Conservation (phyloP, 2,797 vertebrate genomes). For the Sebastiscus albofasciatus region DNA sequence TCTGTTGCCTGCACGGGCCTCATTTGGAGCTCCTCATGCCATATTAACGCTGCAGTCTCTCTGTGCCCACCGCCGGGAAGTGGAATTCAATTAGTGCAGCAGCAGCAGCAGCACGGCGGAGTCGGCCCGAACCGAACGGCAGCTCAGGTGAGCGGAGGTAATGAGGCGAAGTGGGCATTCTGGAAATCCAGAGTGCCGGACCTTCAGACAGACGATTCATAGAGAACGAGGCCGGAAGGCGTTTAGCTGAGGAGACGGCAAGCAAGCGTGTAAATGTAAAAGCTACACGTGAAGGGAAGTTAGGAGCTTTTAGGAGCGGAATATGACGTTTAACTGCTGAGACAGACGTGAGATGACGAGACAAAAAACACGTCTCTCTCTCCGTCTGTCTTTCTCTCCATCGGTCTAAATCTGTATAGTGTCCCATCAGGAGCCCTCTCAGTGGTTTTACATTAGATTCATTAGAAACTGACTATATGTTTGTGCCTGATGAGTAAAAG, state of each 20-base stretch:
- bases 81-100: slow-evolving; percentile 66
- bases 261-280: not conserved
- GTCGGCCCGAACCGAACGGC: slow-evolving; percentile 29
- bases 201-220: not conserved
- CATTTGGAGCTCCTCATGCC: slow-evolving; percentile 15
- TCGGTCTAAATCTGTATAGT: no score
- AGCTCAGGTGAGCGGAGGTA: slow-evolving; percentile 46
- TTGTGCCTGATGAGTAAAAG: no score
- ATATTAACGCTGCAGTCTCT: slow-evolving; percentile 47
- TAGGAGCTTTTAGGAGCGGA: not conserved
- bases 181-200: slow-evolving; percentile 11
- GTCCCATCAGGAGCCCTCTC: no score
- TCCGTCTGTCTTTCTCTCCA: no score
- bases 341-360: no score
- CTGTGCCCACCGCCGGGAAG: slow-evolving; percentile 42
- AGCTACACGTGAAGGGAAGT: not conserved
- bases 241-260: not conserved
- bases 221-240: not conserved
- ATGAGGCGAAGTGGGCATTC: slow-evolving; percentile 22
- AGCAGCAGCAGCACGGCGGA: slow-evolving; percentile 27
- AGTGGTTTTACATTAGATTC: no score
- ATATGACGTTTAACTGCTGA: not conserved
- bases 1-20: slow-evolving; percentile 21
- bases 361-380: no score
- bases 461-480: no score